phyloP scores from a whole-genome alignment of 1,140 invertebrate genomes.

The Heliconius nattereri region DNA sequence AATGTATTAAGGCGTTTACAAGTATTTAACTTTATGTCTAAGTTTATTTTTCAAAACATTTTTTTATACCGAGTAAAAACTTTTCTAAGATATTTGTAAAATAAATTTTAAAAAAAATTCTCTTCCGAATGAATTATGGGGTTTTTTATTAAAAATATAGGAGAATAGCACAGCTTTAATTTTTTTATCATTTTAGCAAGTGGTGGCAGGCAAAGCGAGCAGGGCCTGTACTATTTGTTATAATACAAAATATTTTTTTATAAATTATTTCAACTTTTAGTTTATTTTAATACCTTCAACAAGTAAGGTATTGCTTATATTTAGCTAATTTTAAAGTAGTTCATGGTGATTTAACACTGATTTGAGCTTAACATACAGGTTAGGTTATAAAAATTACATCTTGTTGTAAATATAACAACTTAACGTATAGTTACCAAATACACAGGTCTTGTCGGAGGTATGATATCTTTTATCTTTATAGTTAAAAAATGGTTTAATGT shows the following conservation, averaged over 20 bases:
- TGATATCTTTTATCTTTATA: constrained; percentile 15
- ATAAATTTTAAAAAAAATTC: too few species aligned
- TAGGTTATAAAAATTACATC: neutral
- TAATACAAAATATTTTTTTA: too few species aligned
- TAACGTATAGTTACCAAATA: neutral
- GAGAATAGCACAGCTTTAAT: too few species aligned
- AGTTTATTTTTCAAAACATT: neutral
- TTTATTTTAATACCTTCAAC: too few species aligned
- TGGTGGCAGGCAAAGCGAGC: too few species aligned
- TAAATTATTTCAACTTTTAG: too few species aligned
- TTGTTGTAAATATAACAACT: neutral
- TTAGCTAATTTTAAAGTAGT: neutral
- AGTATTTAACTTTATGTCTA: neutral
- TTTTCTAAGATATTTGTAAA: too few species aligned
- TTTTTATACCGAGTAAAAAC: neutral
- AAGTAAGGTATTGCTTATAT: neutral
- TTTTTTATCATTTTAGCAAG: too few species aligned
- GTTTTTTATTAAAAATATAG: too few species aligned
- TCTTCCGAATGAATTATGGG: too few species aligned
- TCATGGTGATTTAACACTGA: neutral
- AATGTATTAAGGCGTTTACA: neutral
- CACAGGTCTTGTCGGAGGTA: neutral
- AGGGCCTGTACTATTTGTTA: too few species aligned
- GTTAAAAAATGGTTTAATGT: neutral
- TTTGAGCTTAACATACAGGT: neutral